These are phyloP conservation scores for Piprites chloris DNA, from an alignment of 2,113 vertebrate genomes.

Conservation along the genomic window DNA sequence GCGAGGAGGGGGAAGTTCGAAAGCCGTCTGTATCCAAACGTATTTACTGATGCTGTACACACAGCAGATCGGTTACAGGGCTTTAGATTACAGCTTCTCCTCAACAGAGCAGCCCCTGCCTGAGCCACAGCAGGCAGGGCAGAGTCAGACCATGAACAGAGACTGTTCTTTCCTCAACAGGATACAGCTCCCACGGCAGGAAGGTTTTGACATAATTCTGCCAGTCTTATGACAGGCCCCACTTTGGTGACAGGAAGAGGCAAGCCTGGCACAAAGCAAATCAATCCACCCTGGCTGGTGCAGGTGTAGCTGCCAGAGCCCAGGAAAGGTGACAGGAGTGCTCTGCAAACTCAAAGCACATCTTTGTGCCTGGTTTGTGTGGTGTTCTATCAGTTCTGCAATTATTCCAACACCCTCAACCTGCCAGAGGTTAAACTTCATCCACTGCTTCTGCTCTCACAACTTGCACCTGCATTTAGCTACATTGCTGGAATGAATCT, in stretches of 20 bases:
- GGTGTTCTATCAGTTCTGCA: neutral
- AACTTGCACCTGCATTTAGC: neutral
- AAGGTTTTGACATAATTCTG: neutral
- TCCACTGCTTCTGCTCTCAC: neutral
- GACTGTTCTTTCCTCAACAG: neutral
- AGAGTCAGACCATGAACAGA: neutral
- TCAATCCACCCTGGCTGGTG: neutral
- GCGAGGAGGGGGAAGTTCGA: neutral
- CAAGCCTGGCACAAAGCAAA: neutral
- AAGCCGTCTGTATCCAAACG: neutral
- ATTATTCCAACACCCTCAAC: neutral
- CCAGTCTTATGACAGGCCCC: neutral
- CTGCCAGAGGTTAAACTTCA: neutral
- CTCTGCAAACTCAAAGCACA: neutral
- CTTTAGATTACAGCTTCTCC: neutral
- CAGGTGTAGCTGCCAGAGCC: neutral
- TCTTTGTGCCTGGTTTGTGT: accelerated
- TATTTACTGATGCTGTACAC: constrained; percentile 28
- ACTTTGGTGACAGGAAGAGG: neutral
- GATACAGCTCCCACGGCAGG: neutral
- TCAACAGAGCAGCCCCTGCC: constrained; percentile 11
- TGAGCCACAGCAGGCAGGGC: neutral
- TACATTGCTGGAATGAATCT: neutral
- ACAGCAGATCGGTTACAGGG: neutral
- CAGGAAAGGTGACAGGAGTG: neutral